Conservation (phyloP, 2,797 vertebrate genomes). For the Ptychobarbus kaznakovi region DNA sequence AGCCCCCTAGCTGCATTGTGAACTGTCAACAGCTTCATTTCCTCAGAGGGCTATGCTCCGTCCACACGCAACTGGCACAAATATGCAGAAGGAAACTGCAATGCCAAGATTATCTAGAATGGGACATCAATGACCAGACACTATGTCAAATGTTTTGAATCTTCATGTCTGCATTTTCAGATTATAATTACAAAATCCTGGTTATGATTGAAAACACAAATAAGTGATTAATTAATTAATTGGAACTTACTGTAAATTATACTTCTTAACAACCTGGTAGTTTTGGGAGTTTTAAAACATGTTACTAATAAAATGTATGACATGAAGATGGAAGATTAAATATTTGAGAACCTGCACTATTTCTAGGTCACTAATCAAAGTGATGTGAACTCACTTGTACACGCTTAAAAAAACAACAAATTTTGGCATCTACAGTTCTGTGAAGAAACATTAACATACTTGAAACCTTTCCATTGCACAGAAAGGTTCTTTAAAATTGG, state of each 20-base stretch:
- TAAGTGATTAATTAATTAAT: too few relatives aligned
- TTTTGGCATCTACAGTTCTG: too few relatives aligned
- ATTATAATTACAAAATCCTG: background rate
- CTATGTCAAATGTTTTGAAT: background rate
- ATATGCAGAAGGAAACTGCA: slow-evolving; percentile 18
- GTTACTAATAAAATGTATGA: background rate
- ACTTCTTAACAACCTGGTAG: background rate
- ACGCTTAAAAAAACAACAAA: too few relatives aligned
- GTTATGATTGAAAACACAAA: background rate
- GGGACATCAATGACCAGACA: slow-evolving; percentile 7
- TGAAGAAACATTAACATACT: too few relatives aligned
- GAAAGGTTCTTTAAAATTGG: background rate
- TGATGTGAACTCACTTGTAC: background rate
- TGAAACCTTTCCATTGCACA: background rate
- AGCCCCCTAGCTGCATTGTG: slow-evolving; percentile 47
- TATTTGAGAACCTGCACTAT: background rate
- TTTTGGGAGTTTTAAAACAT: background rate
- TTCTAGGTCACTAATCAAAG: background rate
- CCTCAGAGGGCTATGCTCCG: slow-evolving; percentile 36
- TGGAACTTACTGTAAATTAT: background rate
- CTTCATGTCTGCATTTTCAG: slow-evolving; percentile 9
- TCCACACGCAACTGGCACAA: slow-evolving; percentile 53
- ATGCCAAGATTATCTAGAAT: slow-evolving; percentile 10
- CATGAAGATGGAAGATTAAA: background rate
- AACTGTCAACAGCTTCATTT: slow-evolving; percentile 60